A percentile compares a stretch with the other conserved stretches of the same genome.
Conservation (phyloP, 1,140 invertebrate species). For the Drosophila nasuta region DNA sequence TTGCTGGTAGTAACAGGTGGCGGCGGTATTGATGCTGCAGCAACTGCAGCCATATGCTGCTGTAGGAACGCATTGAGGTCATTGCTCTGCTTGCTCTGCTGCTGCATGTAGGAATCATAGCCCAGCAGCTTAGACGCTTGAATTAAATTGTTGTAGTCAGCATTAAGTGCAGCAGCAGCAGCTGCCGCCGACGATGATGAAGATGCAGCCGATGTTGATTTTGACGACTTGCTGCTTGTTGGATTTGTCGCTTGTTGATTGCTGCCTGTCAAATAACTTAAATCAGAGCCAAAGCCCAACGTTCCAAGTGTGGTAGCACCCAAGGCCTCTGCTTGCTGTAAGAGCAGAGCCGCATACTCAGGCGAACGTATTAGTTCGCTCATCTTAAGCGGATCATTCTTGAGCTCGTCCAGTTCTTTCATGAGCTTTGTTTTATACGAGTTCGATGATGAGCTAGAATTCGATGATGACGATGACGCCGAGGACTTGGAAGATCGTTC, state of each 20-base stretch:
- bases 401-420: constrained; percentile 83
- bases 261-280: constrained; percentile 71
- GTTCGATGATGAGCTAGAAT: constrained; percentile 74
- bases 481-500: constrained; percentile 74
- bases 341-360: constrained; percentile 77
- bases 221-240: constrained; percentile 60
- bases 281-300: constrained; percentile 75
- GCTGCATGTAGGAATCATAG: constrained; percentile 82
- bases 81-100: constrained; percentile 74
- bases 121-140: constrained; percentile 81
- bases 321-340: constrained; percentile 82
- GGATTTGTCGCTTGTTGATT: constrained; percentile 27
- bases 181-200: constrained; percentile 52
- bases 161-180: constrained; percentile 69
- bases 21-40: constrained; percentile 66
- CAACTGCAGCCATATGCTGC: constrained; percentile 79
- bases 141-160: constrained; percentile 81
- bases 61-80: constrained; percentile 79
- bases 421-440: constrained; percentile 83
- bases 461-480: constrained; percentile 67
- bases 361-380: constrained; percentile 81
- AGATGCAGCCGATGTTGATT: constrained; percentile 41
- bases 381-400: constrained; percentile 83
- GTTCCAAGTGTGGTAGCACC: constrained; percentile 82
- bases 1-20: constrained; percentile 42